Conservation (phyloP, 2,888 invertebrate genomes). For the Empis livida region DNA sequence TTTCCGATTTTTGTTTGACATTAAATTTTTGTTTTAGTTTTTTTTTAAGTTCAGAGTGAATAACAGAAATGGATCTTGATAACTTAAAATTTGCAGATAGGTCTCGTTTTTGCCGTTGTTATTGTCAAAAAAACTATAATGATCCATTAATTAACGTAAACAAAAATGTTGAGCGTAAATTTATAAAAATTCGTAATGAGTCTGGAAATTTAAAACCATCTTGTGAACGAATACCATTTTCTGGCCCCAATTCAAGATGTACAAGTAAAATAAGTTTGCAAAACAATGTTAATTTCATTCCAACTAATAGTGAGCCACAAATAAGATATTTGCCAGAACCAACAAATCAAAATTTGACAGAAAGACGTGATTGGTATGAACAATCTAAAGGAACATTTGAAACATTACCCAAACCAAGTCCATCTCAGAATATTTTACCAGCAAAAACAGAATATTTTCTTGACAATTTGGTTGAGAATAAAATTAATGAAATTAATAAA, state of each 20-base stretch:
- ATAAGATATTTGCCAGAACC: too few species aligned
- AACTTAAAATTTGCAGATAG: too few species aligned
- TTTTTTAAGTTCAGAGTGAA: too few species aligned
- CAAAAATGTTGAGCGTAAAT: not conserved
- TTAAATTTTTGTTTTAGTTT: too few species aligned
- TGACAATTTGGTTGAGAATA: not conserved
- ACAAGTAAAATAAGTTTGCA: not conserved
- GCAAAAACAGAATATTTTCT: not conserved
- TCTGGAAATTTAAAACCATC: not conserved
- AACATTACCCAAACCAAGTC: not conserved
- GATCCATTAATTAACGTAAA: too few species aligned
- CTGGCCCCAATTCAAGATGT: constrained; percentile 4
- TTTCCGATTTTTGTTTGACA: too few species aligned
- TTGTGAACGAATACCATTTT: not conserved
- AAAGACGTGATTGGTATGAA: constrained; percentile 2
- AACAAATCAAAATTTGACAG: not conserved
- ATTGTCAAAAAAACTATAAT: not conserved
- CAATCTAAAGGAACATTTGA: not conserved
- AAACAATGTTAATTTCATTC: not conserved
- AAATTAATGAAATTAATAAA: constrained; percentile 2
- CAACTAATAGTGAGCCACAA: too few species aligned
- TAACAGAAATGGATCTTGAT: too few species aligned
- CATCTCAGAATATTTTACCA: too few species aligned
- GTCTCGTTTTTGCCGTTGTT: not conserved
- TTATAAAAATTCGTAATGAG: constrained; percentile 2